Base-by-base conservation (phyloP, 2,113 vertebrate genomes). In the Nycticorax nycticorax region DNA sequence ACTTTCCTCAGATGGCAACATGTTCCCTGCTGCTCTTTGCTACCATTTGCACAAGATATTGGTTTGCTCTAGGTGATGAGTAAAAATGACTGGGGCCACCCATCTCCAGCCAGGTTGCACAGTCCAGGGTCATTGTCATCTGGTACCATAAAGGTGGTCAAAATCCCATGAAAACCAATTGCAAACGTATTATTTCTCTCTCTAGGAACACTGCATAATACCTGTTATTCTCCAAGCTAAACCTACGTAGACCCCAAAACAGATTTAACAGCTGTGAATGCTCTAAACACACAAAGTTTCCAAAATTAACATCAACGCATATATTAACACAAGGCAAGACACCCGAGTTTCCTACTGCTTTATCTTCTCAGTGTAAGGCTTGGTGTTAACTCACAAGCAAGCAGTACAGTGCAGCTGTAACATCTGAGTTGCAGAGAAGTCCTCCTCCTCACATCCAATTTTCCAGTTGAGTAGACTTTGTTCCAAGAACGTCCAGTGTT, bases 391-490 rank as follows among this genome's bases (percentile, higher is more conserved):
- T 85, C 37, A 35, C 56, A 37, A 43, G 48, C 43, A 35, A 45
- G 62, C 68, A 76, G 33, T 1, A 27, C 1, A 78, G 66, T 7
- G 1, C 60, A 60, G 62, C 30, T 37, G 7, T 21, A 77, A 53
- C 87, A 91, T 35, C 53, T 4, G 56, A 93, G 56, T 20, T 77
- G 47, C 68, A 81, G 33, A 77, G 39, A 94, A 87, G 14, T 89
- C 72, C 50, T 85, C 45, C 87, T 92, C 81, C 81, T 85, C 88
- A 28, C 39, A 97, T 93, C 88, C 95, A 97, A 97, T 97, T 97
- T 97, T 97, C 95, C 96, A 98, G 35, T 4, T 92, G 94, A 97
- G 62, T 52, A 92, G 84, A 66, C 39, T 89, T 67, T n/a, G 81
- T 39, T 80, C 75, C 77, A 53, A 45, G 57, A 68, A 78, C 3